Conservation (phyloP, 1,140 invertebrate genomes). For the Zaprionus lachaisei region DNA sequence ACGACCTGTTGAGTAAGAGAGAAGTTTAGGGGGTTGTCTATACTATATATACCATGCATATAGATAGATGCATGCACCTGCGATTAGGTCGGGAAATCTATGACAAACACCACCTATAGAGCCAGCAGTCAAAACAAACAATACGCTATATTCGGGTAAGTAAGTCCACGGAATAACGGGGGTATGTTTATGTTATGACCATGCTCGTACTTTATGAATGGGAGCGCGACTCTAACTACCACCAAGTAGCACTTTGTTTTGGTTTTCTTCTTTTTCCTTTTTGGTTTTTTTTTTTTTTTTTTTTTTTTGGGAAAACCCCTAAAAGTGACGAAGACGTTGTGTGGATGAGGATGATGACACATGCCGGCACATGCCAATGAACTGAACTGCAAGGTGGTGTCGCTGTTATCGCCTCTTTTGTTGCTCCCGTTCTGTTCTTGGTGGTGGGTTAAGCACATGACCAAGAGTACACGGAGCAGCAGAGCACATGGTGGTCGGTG, state of each 20-base stretch:
- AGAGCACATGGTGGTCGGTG: constrained; percentile 61
- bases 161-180: constrained; percentile 39
- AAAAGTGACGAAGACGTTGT: constrained; percentile 79
- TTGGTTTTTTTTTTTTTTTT: constrained; percentile 48
- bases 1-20: constrained; percentile 64
- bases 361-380: constrained; percentile 76
- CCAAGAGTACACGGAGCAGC: constrained; percentile 49
- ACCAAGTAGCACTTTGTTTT: constrained; percentile 74
- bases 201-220: constrained; percentile 67
- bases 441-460: constrained; percentile 73
- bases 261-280: constrained; percentile 50
- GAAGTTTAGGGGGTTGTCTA: constrained; percentile 64
- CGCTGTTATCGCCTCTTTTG: constrained; percentile 4
- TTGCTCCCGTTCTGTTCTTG: constrained; percentile 19
- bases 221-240: constrained; percentile 77
- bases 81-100: constrained; percentile 63
- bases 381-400: constrained; percentile 38
- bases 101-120: constrained; percentile 72
- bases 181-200: constrained; percentile 71
- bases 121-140: constrained; percentile 52
- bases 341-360: constrained; percentile 70
- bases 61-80: constrained; percentile 52
- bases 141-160: constrained; percentile 34
- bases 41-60: constrained; percentile 30
- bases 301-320: constrained; percentile 70